Evolutionary conservation across 2,797 vertebrate species (phyloP).

Genomic region (Lateolabrax maculatus): DNA sequence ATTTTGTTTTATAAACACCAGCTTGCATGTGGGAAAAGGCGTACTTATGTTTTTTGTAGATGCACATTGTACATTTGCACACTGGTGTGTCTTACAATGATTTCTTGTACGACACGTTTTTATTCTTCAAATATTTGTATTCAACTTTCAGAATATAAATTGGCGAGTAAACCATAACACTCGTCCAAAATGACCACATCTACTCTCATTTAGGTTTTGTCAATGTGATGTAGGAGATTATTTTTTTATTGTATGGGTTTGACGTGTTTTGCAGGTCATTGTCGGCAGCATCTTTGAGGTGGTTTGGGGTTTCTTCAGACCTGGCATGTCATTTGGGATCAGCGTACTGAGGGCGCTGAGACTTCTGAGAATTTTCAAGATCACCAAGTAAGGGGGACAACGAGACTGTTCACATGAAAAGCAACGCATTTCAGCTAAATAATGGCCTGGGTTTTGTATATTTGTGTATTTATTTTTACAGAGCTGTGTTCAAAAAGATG

Average conservation of each 20-base stretch:
- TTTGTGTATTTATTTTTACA: slow-evolving; percentile 4
- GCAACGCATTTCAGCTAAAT: background rate
- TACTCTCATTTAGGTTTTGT: background rate
- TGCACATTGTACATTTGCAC: too few species aligned
- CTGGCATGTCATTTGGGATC: slow-evolving; percentile 98
- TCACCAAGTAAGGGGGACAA: slow-evolving; percentile 92
- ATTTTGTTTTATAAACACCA: too few species aligned
- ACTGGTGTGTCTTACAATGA: background rate
- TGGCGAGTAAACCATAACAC: background rate
- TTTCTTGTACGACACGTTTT: background rate
- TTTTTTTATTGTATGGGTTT: background rate
- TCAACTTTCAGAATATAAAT: background rate
- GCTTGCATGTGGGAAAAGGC: too few species aligned
- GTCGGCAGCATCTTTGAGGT: slow-evolving; percentile 99
- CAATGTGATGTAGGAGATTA: background rate
- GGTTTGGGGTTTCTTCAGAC: slow-evolving; percentile 97
- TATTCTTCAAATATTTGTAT: background rate
- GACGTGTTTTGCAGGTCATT: slow-evolving; percentile 89
- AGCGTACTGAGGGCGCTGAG: slow-evolving; percentile 96
- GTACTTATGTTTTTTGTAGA: too few species aligned
- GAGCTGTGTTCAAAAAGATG: slow-evolving; percentile 6
- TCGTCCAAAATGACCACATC: background rate
- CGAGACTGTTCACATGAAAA: background rate
- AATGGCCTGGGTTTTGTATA: background rate
- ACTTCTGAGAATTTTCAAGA: slow-evolving; percentile 97